Base-by-base conservation (phyloP, 2,797 vertebrate genomes). In the Scolopax bukidnonensis region DNA sequence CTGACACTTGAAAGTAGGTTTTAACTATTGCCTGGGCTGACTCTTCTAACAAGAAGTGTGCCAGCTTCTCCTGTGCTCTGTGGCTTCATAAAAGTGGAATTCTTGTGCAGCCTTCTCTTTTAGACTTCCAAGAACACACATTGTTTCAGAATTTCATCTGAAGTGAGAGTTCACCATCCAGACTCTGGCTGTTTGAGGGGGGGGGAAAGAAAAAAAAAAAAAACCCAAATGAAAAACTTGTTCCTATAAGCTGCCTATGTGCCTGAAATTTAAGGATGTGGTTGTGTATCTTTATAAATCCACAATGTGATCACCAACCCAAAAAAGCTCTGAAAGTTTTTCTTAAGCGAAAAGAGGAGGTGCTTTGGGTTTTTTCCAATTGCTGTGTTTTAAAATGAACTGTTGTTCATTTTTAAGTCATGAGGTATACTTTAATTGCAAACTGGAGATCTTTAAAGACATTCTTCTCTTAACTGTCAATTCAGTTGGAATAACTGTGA, bases 401-500 rank as follows among this genome's bases (percentile, higher is more conserved):
- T 67, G 43, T 17, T 56, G 12, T 60, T 86, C 0, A 0, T 27
- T 92, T 93, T 90, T 57, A 93, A 80, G 24, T 59, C 30, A 20
- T 36, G 48, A 79, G 43, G 24, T 80, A 15, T 16, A 54, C 41
- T 25, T 77, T 89, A 71, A 59, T 63, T 91, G 88, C 30, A 85
- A 80, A 75, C 45, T 53, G 28, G 50, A 85, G 64, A 54, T 75
- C 78, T 87, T 89, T 85, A 90, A 84, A 93, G 36, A 25, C 50
- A 36, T 87, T 25, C 15, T 30, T 91, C 74, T 86, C n/a, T 61
- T 75, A 87, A 63, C 61, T 87, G 40, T 69, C 50, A 50, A 27
- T 79, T 83, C 50, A 71, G 92, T 85, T 83, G 89, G 45, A 87
- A 27, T 74, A 94, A 89, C 90, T 79, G 64, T 81, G 84, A 89